Percentiles rank a stretch among this genome's conserved stretches.
phyloP scores from a whole-genome alignment of 2,797 vertebrate genomes.

The Cossypha polioptera region DNA sequence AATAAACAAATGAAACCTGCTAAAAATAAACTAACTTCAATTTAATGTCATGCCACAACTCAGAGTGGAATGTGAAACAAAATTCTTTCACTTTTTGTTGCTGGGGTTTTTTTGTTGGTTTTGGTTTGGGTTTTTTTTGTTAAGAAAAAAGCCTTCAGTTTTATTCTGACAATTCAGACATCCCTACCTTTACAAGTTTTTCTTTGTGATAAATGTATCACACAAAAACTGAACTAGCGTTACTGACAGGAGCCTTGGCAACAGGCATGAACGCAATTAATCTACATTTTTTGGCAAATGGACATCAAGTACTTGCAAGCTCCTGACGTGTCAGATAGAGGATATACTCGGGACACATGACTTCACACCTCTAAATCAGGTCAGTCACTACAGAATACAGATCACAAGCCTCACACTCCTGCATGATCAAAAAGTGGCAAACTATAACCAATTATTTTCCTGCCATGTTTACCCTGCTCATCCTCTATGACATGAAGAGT shows the following conservation, averaged over 20 bases:
- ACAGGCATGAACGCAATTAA: constrained; percentile 13
- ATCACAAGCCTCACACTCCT: not conserved
- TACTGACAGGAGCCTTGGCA: constrained; percentile 9
- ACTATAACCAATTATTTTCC: not conserved
- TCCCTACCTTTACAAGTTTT: not conserved
- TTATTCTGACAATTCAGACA: not conserved
- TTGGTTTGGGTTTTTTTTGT: not conserved
- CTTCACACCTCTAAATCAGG: constrained; percentile 53
- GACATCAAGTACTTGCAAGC: constrained; percentile 18
- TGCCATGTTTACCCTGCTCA: not conserved
- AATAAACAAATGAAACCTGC: not conserved
- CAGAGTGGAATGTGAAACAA: not conserved
- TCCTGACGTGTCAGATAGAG: constrained; percentile 6
- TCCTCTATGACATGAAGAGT: not conserved
- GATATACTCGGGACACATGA: constrained; percentile 46
- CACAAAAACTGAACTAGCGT: not conserved
- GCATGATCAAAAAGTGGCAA: not conserved
- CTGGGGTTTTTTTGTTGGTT: accelerated
- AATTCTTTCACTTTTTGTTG: not conserved
- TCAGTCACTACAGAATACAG: not conserved
- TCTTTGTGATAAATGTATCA: not conserved
- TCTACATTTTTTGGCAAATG: constrained; percentile 53
- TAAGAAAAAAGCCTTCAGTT: not conserved
- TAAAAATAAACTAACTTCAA: constrained; percentile 47
- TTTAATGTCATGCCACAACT: not conserved